phyloP scores from a whole-genome alignment of 2,113 vertebrate species.

The Brachyhypopomus occidentalis region DNA sequence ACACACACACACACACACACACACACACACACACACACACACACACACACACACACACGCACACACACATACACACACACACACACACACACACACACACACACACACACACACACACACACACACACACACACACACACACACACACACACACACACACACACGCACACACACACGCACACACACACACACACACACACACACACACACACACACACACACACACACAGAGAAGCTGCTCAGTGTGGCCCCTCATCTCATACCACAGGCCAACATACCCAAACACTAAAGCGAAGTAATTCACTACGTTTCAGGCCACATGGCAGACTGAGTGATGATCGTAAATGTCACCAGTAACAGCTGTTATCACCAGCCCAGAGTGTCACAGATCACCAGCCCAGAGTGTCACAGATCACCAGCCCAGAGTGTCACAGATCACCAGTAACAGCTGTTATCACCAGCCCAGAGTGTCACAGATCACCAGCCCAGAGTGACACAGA shows the following conservation, averaged over 20 bases:
- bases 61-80: slow-evolving; percentile 7
- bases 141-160: not conserved
- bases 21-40: not conserved
- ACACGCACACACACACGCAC: slow-evolving; percentile 1
- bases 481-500: no score
- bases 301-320: not conserved
- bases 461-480: no score
- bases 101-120: not conserved
- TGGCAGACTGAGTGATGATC: not conserved
- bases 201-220: not conserved
- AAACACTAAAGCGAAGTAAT: no score
- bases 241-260: no score
- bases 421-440: no score
- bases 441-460: not conserved
- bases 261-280: no score
- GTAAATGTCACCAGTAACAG: no score
- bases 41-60: not conserved
- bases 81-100: slow-evolving; percentile 5
- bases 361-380: no score
- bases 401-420: no score
- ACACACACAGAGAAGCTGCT: no score
- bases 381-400: no score
- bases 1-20: not conserved
- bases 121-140: slow-evolving; percentile 5
- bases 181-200: not conserved